Evolutionary conservation across 2,888 invertebrate genomes (phyloP), one percentile per base, ranked within the genome.

Genomic region (Merodon equestris): DNA sequence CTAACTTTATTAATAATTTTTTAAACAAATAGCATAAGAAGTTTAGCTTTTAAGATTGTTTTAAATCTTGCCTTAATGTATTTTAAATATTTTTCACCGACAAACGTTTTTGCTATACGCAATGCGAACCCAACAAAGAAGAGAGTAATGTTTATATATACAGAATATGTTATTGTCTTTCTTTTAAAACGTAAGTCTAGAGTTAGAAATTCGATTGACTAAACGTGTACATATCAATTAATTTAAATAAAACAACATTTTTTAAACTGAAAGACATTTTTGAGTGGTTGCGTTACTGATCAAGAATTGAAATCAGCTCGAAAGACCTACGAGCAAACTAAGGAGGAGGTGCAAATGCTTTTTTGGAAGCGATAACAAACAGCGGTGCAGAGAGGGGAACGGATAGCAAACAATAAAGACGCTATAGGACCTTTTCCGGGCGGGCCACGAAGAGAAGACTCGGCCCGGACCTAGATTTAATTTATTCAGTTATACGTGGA

Each of bases 11-110:
- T 61, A 45, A 42, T 61, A 54, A 54, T 27, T 27, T 57, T 18
- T 19, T 45, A 66, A 71, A 60, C 44, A 77, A 51, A 48, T 70
- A 68, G 36, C 1, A 17, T 51, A 63, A 44, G 50, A 51, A 54
- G 15, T 44, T 42, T 82, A 70, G 63, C 44, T 82, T 76, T 81
- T 86, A 86, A 84, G 85, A 84, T 85, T 86, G 85, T 86, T 86
- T 85, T 85, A 85, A 85, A 85, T 86, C 86, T 86, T 85, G 87
- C 86, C 84, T 82, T 86, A 85, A 85, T 84, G 67, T 77, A 73
- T 73, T 77, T 73, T 68, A 42, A 13, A 27, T 60, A 19, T 53
- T 2, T 51, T 44, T 44, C n/a, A 36, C 38, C 36, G 36, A 57
- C 27, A 56, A 68, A 27, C 50, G 15, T 47, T 40, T 48, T 71